phyloP scores from a whole-genome alignment of 2,113 vertebrate genomes.

The Bos javanicus region DNA sequence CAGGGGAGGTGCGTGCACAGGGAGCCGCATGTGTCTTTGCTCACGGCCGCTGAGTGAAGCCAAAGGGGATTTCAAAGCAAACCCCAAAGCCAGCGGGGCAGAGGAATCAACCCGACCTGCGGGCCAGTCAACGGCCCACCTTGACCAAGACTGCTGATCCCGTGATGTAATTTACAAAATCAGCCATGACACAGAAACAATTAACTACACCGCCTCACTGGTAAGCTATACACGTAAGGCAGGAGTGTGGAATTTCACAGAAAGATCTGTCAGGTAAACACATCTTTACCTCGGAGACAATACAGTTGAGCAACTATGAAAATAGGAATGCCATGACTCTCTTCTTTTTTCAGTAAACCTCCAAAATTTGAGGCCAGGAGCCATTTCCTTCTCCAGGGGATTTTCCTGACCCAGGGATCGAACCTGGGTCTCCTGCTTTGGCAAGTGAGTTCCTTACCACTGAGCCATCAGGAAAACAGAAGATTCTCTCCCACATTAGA shows the following conservation, averaged over 20 bases:
- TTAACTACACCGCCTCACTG: not conserved
- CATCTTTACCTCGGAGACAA: not conserved
- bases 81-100: slow-evolving; percentile 30
- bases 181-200: not conserved
- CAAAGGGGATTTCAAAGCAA: slow-evolving; percentile 64
- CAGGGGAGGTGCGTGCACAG: slow-evolving; percentile 20
- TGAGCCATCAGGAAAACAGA: not conserved
- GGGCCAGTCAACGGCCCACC: not conserved
- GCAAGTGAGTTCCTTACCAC: not conserved
- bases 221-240: not conserved
- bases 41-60: slow-evolving; percentile 49
- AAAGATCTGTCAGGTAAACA: not conserved
- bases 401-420: not conserved
- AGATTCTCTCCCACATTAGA: not conserved
- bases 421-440: not conserved
- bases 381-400: not conserved
- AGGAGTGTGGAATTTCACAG: not conserved
- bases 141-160: not conserved
- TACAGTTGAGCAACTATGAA: not conserved
- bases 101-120: not conserved
- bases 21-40: slow-evolving; percentile 57
- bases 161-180: not conserved
- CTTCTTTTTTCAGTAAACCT: not conserved
- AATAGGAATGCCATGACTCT: not conserved
- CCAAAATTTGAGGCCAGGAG: not conserved